phyloP scores from a whole-genome alignment of 2,888 invertebrate species.

The Drosophila leonis region DNA sequence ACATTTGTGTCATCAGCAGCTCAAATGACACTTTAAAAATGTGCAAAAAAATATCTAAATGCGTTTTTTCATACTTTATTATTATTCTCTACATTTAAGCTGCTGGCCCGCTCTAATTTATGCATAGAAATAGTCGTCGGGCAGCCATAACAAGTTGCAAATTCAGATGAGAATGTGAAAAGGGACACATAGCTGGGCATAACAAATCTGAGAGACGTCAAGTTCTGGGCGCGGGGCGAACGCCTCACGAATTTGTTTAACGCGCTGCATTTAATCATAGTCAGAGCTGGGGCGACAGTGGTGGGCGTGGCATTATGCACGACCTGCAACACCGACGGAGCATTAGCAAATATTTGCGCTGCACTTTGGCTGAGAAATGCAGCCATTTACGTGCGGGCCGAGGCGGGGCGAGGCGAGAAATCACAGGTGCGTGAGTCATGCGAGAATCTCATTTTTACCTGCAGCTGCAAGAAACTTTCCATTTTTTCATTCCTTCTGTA shows the following conservation, averaged over 20 bases:
- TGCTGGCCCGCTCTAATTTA: slow-evolving; percentile 49
- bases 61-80: neutral
- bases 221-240: slow-evolving; percentile 40
- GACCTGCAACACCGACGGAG: slow-evolving; percentile 45
- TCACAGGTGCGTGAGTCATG: slow-evolving; percentile 68
- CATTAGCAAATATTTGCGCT: slow-evolving; percentile 82
- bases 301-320: slow-evolving; percentile 53
- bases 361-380: slow-evolving; percentile 74
- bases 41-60: neutral
- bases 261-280: slow-evolving; percentile 72
- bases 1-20: neutral
- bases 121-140: slow-evolving; percentile 59
- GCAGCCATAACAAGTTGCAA: slow-evolving; percentile 33
- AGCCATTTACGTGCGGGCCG: slow-evolving; percentile 52
- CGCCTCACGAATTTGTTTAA: slow-evolving; percentile 72
- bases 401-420: slow-evolving; percentile 20
- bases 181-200: slow-evolving; percentile 25
- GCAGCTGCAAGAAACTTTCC: slow-evolving; percentile 9
- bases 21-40: neutral
- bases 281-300: slow-evolving; percentile 32
- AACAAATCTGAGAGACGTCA: slow-evolving; percentile 63
- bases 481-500: slow-evolving; percentile 6
- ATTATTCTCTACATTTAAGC: neutral
- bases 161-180: slow-evolving; percentile 46
- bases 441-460: slow-evolving; percentile 62